phyloP scores from a whole-genome alignment of 2,888 invertebrate species.

The Lepidochitona cinerea region DNA sequence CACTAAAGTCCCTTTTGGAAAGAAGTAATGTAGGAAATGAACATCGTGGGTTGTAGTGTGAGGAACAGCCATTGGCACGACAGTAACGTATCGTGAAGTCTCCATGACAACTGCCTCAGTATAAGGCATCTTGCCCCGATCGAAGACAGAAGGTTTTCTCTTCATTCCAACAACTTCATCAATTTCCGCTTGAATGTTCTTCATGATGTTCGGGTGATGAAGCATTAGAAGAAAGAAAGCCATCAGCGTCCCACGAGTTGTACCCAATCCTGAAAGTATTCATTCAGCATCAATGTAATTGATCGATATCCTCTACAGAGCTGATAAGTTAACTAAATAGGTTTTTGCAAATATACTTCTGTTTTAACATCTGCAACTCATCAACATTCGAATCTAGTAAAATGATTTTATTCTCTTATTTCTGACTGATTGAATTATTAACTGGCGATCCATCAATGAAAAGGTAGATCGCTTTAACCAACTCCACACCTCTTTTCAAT shows the following conservation, averaged over 20 bases:
- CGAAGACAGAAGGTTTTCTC: constrained; percentile 12
- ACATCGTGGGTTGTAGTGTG: background rate
- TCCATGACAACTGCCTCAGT: constrained; percentile 41
- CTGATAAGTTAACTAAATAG: no score
- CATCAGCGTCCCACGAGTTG: background rate
- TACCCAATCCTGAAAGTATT: background rate
- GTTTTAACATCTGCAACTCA: no score
- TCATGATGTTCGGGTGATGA: background rate
- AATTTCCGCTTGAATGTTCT: constrained; percentile 7
- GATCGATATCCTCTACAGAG: no score
- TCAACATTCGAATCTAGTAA: no score
- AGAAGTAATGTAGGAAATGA: background rate
- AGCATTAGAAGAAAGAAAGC: background rate
- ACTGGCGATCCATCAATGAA: no score
- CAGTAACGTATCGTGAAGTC: constrained; percentile 29
- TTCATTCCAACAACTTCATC: constrained; percentile 60
- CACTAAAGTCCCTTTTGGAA: background rate
- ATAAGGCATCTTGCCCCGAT: constrained; percentile 16
- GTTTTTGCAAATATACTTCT: no score
- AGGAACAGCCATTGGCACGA: constrained; percentile 31
- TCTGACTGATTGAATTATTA: no score
- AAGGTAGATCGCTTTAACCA: no score
- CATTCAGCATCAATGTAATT: no score
- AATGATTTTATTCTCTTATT: no score
- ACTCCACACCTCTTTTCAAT: no score